Conservation (phyloP, 2,888 invertebrate genomes). For the Lepidochrysops patricia region DNA sequence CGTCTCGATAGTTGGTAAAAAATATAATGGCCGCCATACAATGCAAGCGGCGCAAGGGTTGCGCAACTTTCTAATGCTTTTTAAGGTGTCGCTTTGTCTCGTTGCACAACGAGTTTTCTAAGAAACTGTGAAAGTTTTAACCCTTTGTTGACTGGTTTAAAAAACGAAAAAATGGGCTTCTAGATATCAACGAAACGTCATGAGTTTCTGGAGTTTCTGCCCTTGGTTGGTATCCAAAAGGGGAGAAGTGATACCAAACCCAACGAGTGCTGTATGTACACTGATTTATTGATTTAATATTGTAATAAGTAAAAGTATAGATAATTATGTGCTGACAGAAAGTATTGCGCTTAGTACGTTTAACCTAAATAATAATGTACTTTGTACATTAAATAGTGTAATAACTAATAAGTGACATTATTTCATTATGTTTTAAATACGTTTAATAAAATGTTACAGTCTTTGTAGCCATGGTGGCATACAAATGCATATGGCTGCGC, state of each 20-base stretch:
- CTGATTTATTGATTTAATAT: too few species aligned
- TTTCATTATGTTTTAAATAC: not conserved
- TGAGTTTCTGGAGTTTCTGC: too few species aligned
- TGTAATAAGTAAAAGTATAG: too few species aligned
- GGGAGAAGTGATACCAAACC: too few species aligned
- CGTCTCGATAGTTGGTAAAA: slow-evolving; percentile 56
- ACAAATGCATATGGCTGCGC: slow-evolving; percentile 23
- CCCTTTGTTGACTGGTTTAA: slow-evolving; percentile 31
- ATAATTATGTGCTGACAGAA: too few species aligned
- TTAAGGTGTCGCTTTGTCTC: slow-evolving; percentile 54
- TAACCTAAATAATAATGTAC: not conserved
- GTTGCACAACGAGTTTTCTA: slow-evolving; percentile 41
- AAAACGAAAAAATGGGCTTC: too few species aligned
- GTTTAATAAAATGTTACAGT: not conserved
- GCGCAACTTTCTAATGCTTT: slow-evolving; percentile 72
- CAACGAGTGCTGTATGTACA: too few species aligned
- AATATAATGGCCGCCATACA: slow-evolving; percentile 49
- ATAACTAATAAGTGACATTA: too few species aligned
- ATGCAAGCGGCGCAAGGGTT: slow-evolving; percentile 63
- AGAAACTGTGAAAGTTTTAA: slow-evolving; percentile 65
- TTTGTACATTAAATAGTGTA: not conserved
- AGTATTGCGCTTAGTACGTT: too few species aligned
- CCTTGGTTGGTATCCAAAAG: too few species aligned
- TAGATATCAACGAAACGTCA: too few species aligned
- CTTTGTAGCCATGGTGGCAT: not conserved